These are phyloP conservation scores for Pandemis heparana DNA, from an alignment of 2,888 invertebrate species.

Conservation along the genomic window DNA sequence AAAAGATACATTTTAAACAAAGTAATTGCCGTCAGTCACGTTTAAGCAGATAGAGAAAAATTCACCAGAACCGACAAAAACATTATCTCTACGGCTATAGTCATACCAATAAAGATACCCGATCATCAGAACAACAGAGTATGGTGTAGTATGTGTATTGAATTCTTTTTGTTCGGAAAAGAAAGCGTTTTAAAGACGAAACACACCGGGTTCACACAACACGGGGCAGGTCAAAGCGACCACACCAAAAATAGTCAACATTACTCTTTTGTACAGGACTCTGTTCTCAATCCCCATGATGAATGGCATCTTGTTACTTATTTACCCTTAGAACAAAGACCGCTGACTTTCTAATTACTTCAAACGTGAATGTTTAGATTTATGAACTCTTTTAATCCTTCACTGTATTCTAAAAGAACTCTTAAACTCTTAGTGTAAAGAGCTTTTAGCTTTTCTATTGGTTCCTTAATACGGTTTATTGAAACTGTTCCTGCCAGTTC, in stretches of 20 bases:
- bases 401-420: slow-evolving; percentile 34
- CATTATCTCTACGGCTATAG: too few relatives aligned
- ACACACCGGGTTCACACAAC: background rate
- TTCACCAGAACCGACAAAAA: too few relatives aligned
- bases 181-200: background rate
- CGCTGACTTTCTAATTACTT: slow-evolving; percentile 73
- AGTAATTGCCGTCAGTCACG: too few relatives aligned
- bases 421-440: slow-evolving; percentile 43
- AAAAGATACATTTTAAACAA: too few relatives aligned
- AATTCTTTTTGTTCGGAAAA: background rate
- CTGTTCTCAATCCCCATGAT: slow-evolving; percentile 32
- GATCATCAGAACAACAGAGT: too few relatives aligned
- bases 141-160: background rate
- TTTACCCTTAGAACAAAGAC: slow-evolving; percentile 66
- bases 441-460: slow-evolving; percentile 51
- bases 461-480: slow-evolving; percentile 68
- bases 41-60: too few relatives aligned
- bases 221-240: slow-evolving; percentile 10
- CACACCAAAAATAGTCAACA: slow-evolving; percentile 25
- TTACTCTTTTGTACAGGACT: slow-evolving; percentile 39
- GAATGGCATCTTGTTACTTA: slow-evolving; percentile 39
- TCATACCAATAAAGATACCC: too few relatives aligned
- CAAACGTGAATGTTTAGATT: slow-evolving; percentile 63
- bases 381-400: slow-evolving; percentile 56
- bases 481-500: slow-evolving; percentile 65